Conservation (phyloP, 2,113 vertebrate genomes). For the Pristiophorus japonicus region DNA sequence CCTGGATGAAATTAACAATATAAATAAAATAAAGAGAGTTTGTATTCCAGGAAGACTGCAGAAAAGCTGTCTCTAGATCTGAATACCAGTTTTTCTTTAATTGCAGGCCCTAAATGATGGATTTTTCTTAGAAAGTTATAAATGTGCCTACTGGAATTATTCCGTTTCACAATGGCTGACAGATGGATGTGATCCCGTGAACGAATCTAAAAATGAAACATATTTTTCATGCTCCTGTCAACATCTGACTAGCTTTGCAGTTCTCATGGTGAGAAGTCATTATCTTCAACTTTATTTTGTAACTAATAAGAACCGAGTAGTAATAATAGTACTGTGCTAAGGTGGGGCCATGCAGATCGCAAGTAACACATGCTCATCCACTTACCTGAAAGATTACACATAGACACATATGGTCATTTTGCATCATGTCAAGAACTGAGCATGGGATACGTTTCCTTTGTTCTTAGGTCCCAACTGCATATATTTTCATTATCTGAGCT, state of each 20-base stretch:
- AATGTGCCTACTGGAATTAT: slow-evolving; percentile 22
- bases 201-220: neutral
- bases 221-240: neutral
- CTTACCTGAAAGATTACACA: neutral
- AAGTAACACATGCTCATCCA: neutral
- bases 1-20: neutral
- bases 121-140: neutral
- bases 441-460: neutral
- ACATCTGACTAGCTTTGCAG: neutral
- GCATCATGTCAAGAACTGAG: neutral
- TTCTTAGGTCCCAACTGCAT: neutral
- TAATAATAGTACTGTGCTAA: neutral
- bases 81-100: neutral
- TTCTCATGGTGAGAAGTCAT: slow-evolving; percentile 19
- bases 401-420: neutral
- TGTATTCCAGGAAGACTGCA: neutral
- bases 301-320: neutral
- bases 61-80: neutral
- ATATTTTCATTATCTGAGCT: neutral
- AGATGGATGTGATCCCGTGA: neutral
- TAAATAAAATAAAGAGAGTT: neutral
- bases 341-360: neutral
- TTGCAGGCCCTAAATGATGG: neutral
- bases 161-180: neutral
- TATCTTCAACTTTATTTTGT: neutral